phyloP scores from a whole-genome alignment of 2,888 invertebrate genomes.

The Gibbula magus region DNA sequence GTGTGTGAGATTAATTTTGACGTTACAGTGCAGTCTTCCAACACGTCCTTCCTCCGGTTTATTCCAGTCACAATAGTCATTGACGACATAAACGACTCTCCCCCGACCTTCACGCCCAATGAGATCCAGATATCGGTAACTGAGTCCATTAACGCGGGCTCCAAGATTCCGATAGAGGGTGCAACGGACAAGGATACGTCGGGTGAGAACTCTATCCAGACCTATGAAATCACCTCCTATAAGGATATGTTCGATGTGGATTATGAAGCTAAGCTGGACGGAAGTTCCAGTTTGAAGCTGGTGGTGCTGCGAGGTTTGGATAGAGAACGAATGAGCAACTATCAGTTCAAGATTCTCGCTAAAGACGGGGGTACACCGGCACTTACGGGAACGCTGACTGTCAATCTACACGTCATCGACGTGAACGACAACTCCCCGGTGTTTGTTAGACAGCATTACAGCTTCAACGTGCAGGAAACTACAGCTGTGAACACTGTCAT shows the following conservation, averaged over 20 bases:
- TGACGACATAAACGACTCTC: conserved; percentile 61
- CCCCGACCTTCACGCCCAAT: conserved; percentile 52
- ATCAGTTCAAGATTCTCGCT: conserved; percentile 60
- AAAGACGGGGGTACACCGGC: conserved; percentile 63
- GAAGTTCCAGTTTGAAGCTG: conserved; percentile 56
- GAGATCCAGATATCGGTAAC: conserved; percentile 43
- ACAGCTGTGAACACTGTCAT: conserved; percentile 51
- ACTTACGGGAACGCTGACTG: conserved; percentile 59
- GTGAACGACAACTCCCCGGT: conserved; percentile 66
- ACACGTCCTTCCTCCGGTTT: conserved; percentile 50
- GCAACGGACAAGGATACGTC: conserved; percentile 59
- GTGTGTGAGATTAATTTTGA: conserved; percentile 55
- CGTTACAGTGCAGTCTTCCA: conserved; percentile 55
- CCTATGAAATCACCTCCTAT: conserved; percentile 52
- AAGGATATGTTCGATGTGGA: conserved; percentile 58
- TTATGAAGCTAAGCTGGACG: conserved; percentile 48
- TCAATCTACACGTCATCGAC: conserved; percentile 63
- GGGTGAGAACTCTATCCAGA: conserved; percentile 54
- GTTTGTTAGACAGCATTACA: conserved; percentile 55
- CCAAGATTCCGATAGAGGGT: conserved; percentile 35
- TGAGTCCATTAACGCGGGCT: conserved; percentile 28
- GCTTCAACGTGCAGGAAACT: conserved; percentile 60
- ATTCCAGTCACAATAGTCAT: conserved; percentile 55
- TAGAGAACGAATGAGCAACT: conserved; percentile 59
- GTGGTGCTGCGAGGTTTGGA: conserved; percentile 57